These are phyloP conservation scores for Stramonita haemastoma DNA, from an alignment of 2,888 invertebrate genomes.

Conservation along the genomic window DNA sequence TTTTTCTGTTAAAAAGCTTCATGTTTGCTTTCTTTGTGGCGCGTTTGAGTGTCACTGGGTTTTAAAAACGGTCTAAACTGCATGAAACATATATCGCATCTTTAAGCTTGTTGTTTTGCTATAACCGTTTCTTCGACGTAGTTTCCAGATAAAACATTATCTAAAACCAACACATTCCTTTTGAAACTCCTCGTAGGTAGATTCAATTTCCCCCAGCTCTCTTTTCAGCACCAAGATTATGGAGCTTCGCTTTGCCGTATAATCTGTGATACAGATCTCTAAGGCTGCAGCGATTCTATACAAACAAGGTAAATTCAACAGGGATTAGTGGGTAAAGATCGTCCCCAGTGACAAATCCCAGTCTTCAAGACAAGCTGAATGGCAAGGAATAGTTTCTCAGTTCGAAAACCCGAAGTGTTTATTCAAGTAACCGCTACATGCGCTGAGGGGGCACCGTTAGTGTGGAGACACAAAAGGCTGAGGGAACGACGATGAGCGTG, in stretches of 20 bases:
- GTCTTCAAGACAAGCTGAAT: not conserved
- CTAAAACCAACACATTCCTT: too few species aligned
- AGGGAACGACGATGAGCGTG: not conserved
- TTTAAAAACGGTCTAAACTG: too few species aligned
- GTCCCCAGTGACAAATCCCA: not conserved
- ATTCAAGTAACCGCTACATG: slow-evolving; percentile 12
- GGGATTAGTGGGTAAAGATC: not conserved
- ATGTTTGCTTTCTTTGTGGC: too few species aligned
- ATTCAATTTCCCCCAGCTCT: too few species aligned
- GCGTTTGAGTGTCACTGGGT: too few species aligned
- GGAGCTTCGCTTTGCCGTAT: not conserved
- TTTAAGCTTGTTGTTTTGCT: too few species aligned
- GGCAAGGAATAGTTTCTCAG: not conserved
- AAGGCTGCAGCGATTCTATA: not conserved
- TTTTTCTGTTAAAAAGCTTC: too few species aligned
- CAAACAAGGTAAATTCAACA: not conserved
- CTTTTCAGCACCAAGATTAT: too few species aligned
- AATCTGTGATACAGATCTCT: not conserved
- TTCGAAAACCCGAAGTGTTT: not conserved
- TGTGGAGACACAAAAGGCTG: not conserved
- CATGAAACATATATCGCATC: too few species aligned
- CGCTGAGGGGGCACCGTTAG: not conserved
- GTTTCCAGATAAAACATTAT: too few species aligned
- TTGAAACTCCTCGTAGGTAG: too few species aligned
- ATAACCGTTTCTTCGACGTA: too few species aligned